Percentiles rank a stretch among this genome's conserved stretches.
Conservation (phyloP, 2,888 invertebrate genomes). For the Melinaea marsaeus region DNA sequence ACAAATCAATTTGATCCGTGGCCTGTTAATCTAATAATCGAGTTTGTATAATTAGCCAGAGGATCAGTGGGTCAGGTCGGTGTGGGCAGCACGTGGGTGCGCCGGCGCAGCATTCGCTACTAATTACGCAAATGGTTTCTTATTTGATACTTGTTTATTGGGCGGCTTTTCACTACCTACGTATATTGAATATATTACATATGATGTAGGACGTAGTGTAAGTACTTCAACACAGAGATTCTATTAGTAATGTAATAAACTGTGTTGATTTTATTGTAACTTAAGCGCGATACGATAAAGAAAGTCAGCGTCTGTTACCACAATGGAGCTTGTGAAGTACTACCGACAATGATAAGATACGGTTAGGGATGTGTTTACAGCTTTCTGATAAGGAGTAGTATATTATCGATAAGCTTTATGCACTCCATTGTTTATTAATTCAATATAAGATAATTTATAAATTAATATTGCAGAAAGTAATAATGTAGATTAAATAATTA, state of each 20-base stretch:
- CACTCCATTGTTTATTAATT: too few species aligned
- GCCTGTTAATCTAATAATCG: constrained; percentile 29
- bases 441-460: too few species aligned
- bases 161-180: background rate
- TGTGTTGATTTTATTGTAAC: constrained; percentile 12
- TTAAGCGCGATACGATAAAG: constrained; percentile 23
- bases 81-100: constrained; percentile 35
- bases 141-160: constrained; percentile 10
- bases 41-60: constrained; percentile 30
- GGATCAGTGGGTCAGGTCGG: constrained; percentile 31
- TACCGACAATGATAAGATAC: constrained; percentile 35
- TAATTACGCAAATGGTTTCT: constrained; percentile 25
- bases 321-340: constrained; percentile 43
- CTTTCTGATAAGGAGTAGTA: background rate
- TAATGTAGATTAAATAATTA: too few species aligned
- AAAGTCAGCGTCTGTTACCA: constrained; percentile 38
- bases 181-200: constrained; percentile 2
- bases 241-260: constrained; percentile 16
- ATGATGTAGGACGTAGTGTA: constrained; percentile 6
- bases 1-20: constrained; percentile 10
- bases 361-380: constrained; percentile 27
- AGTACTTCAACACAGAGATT: constrained; percentile 14
- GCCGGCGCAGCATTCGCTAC: constrained; percentile 31
- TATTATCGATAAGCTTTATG: too few species aligned
- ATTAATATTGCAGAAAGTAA: too few species aligned